Base-by-base conservation (phyloP, 1,140 invertebrate genomes). In the Papilio dardanus region DNA sequence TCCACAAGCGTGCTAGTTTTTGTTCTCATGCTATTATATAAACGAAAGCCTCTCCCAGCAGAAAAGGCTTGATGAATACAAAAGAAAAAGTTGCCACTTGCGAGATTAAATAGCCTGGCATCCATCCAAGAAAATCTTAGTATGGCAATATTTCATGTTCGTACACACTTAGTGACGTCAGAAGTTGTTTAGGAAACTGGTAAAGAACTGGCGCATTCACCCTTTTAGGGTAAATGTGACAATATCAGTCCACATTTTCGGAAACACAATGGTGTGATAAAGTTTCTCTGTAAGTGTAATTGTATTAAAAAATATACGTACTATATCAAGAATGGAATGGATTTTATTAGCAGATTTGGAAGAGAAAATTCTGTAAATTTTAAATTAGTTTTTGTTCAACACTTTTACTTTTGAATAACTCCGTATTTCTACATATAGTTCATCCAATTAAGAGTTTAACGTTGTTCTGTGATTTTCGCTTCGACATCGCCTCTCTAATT, bases 11-110 rank as follows among this genome's bases (percentile, higher is more conserved):
- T 24, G 19, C 54, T 58, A 58, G 54, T 58, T 58, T 58, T 58
- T 58, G 54, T 58, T 28, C 54, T 54, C 50, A 21, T 10, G 19
- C 50, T 58, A 58, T 58, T 58, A 28, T 58, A 28, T 14, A 28
- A 28, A 3, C 21, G 54, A 28, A 58, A 58, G 54, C 24, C 54
- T 58, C 54, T 58, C 21, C 19, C 10, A 58, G 10, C 5, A 28
- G 54, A 58, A 58, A 58, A 58, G 54, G 54, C 54, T 58, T 58
- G 54, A 58, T 58, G 54, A 58, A 58, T 24, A 58, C 54, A 58
- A 58, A 58, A 58, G 54, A 58, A 58, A n/a, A 58, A 58, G 54
- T 58, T 58, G 54, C 54, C 54, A 58, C 54, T 58, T 28, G 54
- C 54, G 10, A 58, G 54, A 58, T 58, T 58, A 58, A 58, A 58